Conservation (phyloP, 2,888 invertebrate genomes). For the Drosophila sordidula region DNA sequence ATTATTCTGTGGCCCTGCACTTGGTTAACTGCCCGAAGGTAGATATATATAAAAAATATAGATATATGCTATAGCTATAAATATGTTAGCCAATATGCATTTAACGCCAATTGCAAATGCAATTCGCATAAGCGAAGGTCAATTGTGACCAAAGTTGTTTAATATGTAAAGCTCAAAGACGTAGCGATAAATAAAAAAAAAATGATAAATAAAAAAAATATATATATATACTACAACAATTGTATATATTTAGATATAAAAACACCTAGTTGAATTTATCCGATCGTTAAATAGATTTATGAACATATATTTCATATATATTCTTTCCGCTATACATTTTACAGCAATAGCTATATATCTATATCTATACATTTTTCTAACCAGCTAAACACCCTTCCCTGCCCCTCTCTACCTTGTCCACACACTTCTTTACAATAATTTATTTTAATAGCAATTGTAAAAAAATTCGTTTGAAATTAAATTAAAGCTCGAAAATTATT, state of each 20-base stretch:
- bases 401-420: no score
- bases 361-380: no score
- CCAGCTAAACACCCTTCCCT: no score
- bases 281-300: not conserved
- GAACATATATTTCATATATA: not conserved
- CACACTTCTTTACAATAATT: no score
- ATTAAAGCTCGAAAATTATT: no score
- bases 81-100: slow-evolving; percentile 1
- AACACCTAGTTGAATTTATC: no score
- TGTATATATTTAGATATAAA: not conserved
- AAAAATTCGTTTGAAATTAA: no score
- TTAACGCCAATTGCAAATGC: slow-evolving; percentile 17
- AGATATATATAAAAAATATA: not conserved
- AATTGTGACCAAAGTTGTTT: not conserved
- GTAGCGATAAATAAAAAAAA: not conserved
- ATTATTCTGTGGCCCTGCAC: slow-evolving; percentile 46
- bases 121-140: slow-evolving; percentile 15
- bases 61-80: slow-evolving; percentile 1
- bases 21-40: slow-evolving; percentile 42
- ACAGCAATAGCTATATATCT: no score
- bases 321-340: no score
- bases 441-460: no score
- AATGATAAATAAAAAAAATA: not conserved
- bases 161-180: not conserved
- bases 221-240: not conserved